Evolutionary conservation across 2,113 vertebrate species (phyloP).

Genomic region (Brachyhypopomus gauderio): DNA sequence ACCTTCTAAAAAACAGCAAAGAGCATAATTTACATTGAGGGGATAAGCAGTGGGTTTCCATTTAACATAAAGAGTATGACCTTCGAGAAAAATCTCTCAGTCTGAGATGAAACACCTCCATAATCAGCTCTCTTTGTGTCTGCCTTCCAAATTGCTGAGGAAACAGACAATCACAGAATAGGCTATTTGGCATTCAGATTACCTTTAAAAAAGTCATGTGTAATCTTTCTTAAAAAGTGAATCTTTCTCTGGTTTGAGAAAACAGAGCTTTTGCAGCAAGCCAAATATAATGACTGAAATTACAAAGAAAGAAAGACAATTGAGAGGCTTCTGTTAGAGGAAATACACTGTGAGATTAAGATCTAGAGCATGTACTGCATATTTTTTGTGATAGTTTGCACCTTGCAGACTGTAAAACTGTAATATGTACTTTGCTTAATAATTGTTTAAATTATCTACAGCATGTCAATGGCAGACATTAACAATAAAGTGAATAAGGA

Average conservation of each 20-base stretch:
- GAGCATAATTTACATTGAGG: conserved; percentile 20
- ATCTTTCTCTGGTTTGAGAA: neutral
- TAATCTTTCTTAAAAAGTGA: conserved; percentile 7
- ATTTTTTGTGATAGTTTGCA: neutral
- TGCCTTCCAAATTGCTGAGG: conserved; percentile 20
- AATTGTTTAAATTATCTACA: neutral
- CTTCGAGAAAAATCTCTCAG: conserved; percentile 16
- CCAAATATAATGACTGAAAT: neutral
- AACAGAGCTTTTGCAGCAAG: neutral
- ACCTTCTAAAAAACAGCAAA: conserved; percentile 3
- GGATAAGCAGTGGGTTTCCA: conserved; percentile 32
- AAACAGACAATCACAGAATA: conserved; percentile 25
- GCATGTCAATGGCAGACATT: neutral
- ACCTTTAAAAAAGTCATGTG: conserved; percentile 20
- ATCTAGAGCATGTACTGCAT: neutral
- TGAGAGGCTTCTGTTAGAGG: neutral
- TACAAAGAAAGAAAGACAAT: neutral
- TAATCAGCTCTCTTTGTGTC: conserved; percentile 45
- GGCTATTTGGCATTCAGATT: conserved; percentile 16
- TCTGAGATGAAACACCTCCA: conserved; percentile 28
- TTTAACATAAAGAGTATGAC: conserved; percentile 20
- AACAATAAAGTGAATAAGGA: neutral
- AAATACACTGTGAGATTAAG: neutral
- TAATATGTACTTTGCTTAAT: neutral
- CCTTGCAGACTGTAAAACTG: neutral